These are phyloP conservation scores for Drosophila grimshawi DNA, from an alignment of 1,140 invertebrate genomes.

Conservation along the genomic window DNA sequence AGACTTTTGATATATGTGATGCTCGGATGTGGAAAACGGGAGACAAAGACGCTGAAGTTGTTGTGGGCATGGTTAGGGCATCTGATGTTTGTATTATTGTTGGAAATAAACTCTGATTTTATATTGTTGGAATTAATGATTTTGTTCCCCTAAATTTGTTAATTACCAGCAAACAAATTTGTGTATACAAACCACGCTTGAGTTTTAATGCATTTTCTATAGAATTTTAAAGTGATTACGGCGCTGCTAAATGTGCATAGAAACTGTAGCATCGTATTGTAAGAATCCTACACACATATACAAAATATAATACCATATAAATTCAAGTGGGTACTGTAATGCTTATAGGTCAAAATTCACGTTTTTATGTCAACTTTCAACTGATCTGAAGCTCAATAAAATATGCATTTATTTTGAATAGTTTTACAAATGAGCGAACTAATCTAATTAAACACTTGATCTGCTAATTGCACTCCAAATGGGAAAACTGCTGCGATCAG, in stretches of 20 bases:
- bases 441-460: slow-evolving; percentile 12
- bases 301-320: background rate
- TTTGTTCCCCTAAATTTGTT: slow-evolving; percentile 83
- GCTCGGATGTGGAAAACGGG: slow-evolving; percentile 10
- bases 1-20: slow-evolving; percentile 63
- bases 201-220: slow-evolving; percentile 80
- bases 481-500: slow-evolving; percentile 60
- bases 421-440: background rate
- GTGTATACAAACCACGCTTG: slow-evolving; percentile 77
- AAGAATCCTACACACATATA: background rate
- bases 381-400: too few relatives aligned
- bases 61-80: slow-evolving; percentile 34
- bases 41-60: slow-evolving; percentile 48
- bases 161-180: slow-evolving; percentile 82
- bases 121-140: slow-evolving; percentile 82
- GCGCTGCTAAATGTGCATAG: slow-evolving; percentile 5
- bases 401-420: background rate
- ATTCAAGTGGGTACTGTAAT: background rate
- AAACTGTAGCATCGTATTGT: slow-evolving; percentile 1
- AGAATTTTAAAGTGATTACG: slow-evolving; percentile 75
- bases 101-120: slow-evolving; percentile 81
- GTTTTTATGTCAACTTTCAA: too few relatives aligned
- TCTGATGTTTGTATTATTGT: slow-evolving; percentile 79
- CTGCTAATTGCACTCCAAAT: slow-evolving; percentile 37
- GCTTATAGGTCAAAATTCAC: too few relatives aligned